Conservation (phyloP, 2,888 invertebrate genomes). For the Melipona beecheii region DNA sequence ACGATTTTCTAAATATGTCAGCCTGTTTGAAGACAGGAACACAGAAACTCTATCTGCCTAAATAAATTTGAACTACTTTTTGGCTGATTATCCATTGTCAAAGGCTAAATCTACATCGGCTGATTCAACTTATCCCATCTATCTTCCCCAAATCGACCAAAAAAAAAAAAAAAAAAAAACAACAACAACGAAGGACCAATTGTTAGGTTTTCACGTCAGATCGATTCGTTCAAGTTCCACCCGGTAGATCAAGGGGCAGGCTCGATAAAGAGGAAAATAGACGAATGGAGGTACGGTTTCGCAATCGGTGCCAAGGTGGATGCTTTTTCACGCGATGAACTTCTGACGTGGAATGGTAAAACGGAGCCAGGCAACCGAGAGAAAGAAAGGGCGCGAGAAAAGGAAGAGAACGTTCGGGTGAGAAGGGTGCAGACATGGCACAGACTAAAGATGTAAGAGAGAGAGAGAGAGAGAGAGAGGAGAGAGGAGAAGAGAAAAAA, state of each 20-base stretch:
- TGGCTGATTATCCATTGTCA: no score
- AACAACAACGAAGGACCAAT: no score
- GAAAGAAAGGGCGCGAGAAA: conserved; percentile 1
- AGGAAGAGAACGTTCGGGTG: conserved; percentile 22
- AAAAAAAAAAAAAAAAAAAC: no score
- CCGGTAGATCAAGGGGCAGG: neutral
- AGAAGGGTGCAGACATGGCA: conserved; percentile 49
- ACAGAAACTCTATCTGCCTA: no score
- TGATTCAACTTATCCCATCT: no score
- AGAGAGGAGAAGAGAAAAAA: conserved; percentile 13
- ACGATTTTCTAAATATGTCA: no score
- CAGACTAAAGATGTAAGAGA: neutral
- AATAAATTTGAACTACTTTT: no score
- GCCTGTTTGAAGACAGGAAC: no score
- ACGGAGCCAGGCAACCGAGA: conserved; percentile 32
- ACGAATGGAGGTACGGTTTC: conserved; percentile 13
- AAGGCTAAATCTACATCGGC: no score
- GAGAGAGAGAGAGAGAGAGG: conserved; percentile 33
- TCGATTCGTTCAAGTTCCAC: neutral
- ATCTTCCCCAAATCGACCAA: no score
- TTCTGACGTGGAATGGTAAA: conserved; percentile 46
- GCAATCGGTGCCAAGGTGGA: conserved; percentile 37
- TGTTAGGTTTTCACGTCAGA: neutral
- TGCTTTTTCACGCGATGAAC: conserved; percentile 49
- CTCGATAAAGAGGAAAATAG: conserved; percentile 3